These are phyloP conservation scores for Psephotus haematonotus DNA, from an alignment of 2,113 vertebrate species.

Conservation along the genomic window DNA sequence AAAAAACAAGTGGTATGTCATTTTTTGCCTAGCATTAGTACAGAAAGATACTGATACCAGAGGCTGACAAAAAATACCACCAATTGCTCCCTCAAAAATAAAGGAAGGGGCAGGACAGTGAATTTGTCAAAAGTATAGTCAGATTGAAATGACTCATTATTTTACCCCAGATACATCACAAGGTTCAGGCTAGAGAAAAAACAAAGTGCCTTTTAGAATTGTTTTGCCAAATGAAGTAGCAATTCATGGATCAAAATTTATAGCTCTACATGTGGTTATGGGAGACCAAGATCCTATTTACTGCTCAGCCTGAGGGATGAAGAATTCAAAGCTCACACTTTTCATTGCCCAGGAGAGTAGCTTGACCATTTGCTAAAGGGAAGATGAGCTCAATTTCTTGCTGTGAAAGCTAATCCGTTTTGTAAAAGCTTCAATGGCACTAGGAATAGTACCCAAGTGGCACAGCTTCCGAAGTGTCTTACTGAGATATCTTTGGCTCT, in stretches of 20 bases:
- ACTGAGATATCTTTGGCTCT: not conserved
- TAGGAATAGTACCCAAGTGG: not conserved
- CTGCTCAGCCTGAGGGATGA: not conserved
- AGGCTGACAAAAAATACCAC: not conserved
- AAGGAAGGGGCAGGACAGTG: not conserved
- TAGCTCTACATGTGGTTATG: not conserved
- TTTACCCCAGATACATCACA: not conserved
- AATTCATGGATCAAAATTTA: not conserved
- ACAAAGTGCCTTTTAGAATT: not conserved
- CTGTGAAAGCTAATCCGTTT: not conserved
- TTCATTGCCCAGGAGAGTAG: not conserved
- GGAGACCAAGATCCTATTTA: not conserved
- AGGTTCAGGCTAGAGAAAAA: not conserved
- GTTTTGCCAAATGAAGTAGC: not conserved
- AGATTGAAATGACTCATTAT: not conserved
- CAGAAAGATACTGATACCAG: not conserved
- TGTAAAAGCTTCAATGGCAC: not conserved
- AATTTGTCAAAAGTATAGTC: not conserved
- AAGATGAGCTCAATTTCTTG: not conserved
- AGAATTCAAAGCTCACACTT: not conserved
- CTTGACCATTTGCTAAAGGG: not conserved
- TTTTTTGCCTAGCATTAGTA: not conserved
- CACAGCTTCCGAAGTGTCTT: not conserved
- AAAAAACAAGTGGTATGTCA: accelerated
- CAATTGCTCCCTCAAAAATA: not conserved